Conservation (phyloP, 37 sponge, comb jelly and placozoan species). For the Dysidea cf. avara region DNA sequence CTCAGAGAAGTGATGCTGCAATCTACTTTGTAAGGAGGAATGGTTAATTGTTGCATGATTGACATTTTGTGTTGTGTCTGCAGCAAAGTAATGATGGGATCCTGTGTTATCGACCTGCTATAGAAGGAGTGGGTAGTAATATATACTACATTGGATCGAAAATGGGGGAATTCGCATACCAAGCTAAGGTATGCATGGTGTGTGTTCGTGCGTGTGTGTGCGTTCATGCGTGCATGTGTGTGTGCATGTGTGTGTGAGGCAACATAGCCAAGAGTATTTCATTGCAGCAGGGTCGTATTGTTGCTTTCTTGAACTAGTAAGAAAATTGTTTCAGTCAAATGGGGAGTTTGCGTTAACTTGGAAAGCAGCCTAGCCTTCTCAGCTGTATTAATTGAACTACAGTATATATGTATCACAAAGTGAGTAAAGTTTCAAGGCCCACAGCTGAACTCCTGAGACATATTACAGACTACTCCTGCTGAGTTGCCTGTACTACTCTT, state of each 20-base stretch:
- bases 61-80: no score
- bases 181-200: slow-evolving; percentile 20
- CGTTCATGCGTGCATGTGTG: slow-evolving; percentile 6
- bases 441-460: no score
- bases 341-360: no score
- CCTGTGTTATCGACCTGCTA: slow-evolving; percentile 41
- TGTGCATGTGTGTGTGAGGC: slow-evolving; percentile 20
- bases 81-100: slow-evolving; percentile 34
- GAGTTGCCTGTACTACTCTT: no score
- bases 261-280: not conserved
- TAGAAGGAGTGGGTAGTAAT: slow-evolving; percentile 9
- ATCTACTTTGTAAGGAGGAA: slow-evolving; percentile 21
- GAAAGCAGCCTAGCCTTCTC: no score
- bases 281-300: not conserved
- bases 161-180: not conserved
- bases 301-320: not conserved
- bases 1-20: slow-evolving; percentile 36
- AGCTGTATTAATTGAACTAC: no score
- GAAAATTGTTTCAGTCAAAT: no score
- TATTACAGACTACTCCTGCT: no score
- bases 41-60: not conserved
- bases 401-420: no score
- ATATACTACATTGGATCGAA: slow-evolving; percentile 24
- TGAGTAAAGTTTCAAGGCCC: no score
- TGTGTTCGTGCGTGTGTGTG: slow-evolving; percentile 4